Conservation (phyloP, 2,113 vertebrate species). For the Heloderma charlesbogerti region DNA sequence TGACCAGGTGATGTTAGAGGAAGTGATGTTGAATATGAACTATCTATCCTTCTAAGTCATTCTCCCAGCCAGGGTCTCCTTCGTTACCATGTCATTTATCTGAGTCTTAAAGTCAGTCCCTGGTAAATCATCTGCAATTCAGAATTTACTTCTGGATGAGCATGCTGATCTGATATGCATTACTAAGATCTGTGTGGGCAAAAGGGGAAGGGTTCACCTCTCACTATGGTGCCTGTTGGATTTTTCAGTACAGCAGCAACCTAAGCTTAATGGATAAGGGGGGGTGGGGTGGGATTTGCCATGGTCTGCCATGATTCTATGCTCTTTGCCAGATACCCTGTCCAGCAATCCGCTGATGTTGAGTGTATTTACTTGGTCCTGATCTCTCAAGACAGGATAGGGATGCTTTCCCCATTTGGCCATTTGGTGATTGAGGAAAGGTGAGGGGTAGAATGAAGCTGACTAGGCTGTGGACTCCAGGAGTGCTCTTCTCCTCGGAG, state of each 20-base stretch:
- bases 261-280: neutral
- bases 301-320: neutral
- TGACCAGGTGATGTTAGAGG: neutral
- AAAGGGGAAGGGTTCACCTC: neutral
- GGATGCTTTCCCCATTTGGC: no score
- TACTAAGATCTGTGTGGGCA: neutral
- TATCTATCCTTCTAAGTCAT: neutral
- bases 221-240: neutral
- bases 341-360: no score
- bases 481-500: no score
- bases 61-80: neutral
- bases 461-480: no score
- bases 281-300: neutral
- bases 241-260: neutral
- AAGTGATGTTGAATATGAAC: neutral
- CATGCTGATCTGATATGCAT: neutral
- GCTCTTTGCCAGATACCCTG: neutral
- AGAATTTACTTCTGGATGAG: neutral
- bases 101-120: neutral
- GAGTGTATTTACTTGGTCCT: no score
- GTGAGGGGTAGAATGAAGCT: no score
- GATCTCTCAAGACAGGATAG: no score
- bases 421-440: no score
- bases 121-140: neutral
- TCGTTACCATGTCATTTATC: neutral